Conservation (phyloP, 2,113 vertebrate genomes). For the Ardeotis arabs region DNA sequence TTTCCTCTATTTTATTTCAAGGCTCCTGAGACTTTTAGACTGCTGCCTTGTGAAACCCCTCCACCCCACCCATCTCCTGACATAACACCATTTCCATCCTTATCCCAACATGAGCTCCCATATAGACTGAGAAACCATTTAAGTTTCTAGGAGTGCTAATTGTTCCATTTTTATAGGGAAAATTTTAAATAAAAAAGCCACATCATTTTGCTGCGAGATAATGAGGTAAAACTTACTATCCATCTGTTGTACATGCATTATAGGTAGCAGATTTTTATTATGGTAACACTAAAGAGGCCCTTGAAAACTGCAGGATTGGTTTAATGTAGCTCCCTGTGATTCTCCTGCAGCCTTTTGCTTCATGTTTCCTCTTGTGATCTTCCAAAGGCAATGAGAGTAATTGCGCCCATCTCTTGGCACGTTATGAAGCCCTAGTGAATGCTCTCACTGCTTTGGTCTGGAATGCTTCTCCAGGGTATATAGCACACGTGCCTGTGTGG, state of each 20-base stretch:
- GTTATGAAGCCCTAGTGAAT: background rate
- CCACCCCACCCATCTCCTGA: background rate
- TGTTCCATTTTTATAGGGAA: background rate
- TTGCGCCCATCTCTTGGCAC: background rate
- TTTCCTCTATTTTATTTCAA: background rate
- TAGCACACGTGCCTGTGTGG: rapidly evolving
- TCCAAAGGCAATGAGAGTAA: background rate
- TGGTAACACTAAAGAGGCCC: background rate
- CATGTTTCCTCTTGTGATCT: background rate
- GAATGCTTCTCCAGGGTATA: background rate
- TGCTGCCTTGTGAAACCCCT: background rate
- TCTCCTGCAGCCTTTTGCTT: background rate
- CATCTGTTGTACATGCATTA: background rate
- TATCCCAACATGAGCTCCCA: background rate
- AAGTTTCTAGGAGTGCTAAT: background rate
- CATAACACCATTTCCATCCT: background rate
- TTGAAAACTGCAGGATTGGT: background rate
- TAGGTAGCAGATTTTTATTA: background rate
- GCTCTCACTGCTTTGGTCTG: background rate
- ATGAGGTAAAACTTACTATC: background rate
- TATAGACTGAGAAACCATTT: background rate
- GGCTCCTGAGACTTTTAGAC: background rate
- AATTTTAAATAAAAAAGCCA: background rate
- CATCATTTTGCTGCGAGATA: background rate
- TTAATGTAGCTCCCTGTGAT: background rate